A percentile compares a stretch with the other conserved stretches of the same genome.
Conservation (phyloP, 2,113 vertebrate species). For the Labeo catla region DNA sequence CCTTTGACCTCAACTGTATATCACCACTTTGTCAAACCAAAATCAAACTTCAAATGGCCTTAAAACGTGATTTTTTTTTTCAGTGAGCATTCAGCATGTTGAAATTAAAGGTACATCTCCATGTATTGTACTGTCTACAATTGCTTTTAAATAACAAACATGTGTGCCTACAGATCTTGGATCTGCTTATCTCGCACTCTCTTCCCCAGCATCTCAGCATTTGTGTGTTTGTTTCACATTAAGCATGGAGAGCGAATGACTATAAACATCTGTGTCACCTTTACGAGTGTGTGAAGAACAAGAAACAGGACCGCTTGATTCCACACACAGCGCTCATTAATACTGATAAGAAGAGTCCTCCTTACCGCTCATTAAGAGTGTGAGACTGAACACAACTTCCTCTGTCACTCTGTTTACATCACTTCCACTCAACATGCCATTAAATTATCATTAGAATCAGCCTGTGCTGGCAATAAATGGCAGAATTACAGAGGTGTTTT, state of each 20-base stretch:
- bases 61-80: too few relatives aligned
- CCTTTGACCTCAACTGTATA: too few relatives aligned
- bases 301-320: background rate
- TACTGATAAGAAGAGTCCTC: background rate
- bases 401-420: slow-evolving; percentile 11
- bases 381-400: slow-evolving; percentile 24
- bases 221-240: background rate
- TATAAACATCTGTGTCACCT: slow-evolving; percentile 10
- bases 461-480: background rate
- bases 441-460: slow-evolving; percentile 20
- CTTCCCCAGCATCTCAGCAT: background rate
- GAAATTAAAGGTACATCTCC: too few relatives aligned
- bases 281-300: slow-evolving; percentile 1
- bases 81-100: too few relatives aligned
- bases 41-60: too few relatives aligned
- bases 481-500: slow-evolving; percentile 17
- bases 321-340: background rate
- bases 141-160: background rate
- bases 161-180: background rate
- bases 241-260: background rate
- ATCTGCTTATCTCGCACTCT: background rate
- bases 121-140: background rate
- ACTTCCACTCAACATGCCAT: background rate
- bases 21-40: too few relatives aligned
- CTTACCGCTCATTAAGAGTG: background rate